These are phyloP conservation scores for Sphyrna mokarran DNA, from an alignment of 2,113 vertebrate species.

Conservation along the genomic window DNA sequence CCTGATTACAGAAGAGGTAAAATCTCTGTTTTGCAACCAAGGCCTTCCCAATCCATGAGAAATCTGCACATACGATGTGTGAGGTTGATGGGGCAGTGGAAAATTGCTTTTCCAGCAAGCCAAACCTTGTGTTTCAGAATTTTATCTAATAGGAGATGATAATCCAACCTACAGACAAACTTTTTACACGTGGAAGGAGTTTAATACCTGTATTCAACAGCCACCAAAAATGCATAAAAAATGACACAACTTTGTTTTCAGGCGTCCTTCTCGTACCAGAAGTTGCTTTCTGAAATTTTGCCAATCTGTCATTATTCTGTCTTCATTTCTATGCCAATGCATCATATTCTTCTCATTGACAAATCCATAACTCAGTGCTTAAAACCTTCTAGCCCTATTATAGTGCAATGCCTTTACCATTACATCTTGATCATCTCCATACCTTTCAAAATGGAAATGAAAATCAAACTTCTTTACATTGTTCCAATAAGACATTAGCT, in stretches of 20 bases:
- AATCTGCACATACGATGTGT: background rate
- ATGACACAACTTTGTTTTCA: background rate
- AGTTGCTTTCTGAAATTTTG: background rate
- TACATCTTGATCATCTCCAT: background rate
- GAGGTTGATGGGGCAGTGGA: too few species aligned
- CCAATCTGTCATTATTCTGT: background rate
- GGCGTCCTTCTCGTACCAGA: background rate
- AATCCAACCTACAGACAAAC: background rate
- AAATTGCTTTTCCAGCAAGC: background rate
- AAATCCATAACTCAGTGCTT: background rate
- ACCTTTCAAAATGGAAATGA: background rate
- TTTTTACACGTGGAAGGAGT: background rate
- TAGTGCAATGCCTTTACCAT: background rate
- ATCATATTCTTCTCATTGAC: background rate
- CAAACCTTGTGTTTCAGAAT: background rate
- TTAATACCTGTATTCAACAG: background rate
- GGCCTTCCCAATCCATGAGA: too few species aligned
- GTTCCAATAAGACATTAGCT: background rate
- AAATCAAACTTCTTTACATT: background rate
- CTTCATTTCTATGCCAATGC: background rate
- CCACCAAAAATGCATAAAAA: background rate
- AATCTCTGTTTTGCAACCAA: background rate
- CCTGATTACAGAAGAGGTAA: background rate
- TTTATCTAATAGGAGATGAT: background rate
- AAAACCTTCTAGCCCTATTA: background rate